Evolutionary conservation across 2,113 vertebrate species (phyloP), one percentile per base, ranked within the genome.

Genomic region (Spheniscus mendiculus): DNA sequence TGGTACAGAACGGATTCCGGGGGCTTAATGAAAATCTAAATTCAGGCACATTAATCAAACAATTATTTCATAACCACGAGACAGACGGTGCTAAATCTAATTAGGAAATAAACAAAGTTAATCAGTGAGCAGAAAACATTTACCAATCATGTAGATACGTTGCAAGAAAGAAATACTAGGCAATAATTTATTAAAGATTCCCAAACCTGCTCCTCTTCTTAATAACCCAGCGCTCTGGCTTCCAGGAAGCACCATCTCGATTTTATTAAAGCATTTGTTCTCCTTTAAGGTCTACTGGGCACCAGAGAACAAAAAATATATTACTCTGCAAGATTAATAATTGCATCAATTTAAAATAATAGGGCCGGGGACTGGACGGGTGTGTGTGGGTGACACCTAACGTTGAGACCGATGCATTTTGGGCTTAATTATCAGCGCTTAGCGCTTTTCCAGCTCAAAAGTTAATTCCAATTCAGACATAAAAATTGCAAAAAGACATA

Each of bases 81-180:
- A 91, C 96, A 96, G 97, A 90, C 63, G 30, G 95, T 65, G 26
- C 91, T 98, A 97, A 97, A 97, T 92, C 95, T 94, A 98, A 98
- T 98, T 97, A 97, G 97, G 97, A 94, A 97, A 98, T 98, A 98
- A 98, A 98, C 98, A 98, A 98, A 98, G 98, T 97, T 98, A 98
- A 98, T 98, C 97, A 98, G 97, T 0, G 91, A 97, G 69, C 92
- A 88, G 97, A 97, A 95, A 96, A 96, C 95, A 90, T 95, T 98
- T 88, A 49, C 96, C 97, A 96, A 98, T 97, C 96, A 83, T 87
- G 97, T 56, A 82, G 78, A 78, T 92, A 25, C 47, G 34, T 59
- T 58, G 25, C 88, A 32, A 79, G 96, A 36, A 93, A 97, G 94
- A 90, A 97, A 95, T 96, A 93, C 53, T 66, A 95, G 81, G 49